A percentile compares a stretch with the other conserved stretches of the same genome.
Evolutionary conservation across 2,797 vertebrate genomes (phyloP).

Genomic region (Echiichthys vipera): DNA sequence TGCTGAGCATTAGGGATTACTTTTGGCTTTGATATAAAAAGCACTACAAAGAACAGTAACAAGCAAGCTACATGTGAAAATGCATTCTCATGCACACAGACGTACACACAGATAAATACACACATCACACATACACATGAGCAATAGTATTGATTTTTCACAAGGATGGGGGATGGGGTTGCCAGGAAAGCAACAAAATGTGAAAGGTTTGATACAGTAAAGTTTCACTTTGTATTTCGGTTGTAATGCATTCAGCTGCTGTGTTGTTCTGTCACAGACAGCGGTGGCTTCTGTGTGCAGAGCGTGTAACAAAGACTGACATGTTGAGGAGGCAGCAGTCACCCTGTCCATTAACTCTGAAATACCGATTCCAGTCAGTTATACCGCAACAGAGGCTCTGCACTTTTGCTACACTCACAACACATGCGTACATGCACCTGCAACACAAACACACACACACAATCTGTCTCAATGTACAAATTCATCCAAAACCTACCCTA

Average conservation of each 20-base stretch:
- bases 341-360: slow-evolving; percentile 75
- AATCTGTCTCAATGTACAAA: slow-evolving; percentile 41
- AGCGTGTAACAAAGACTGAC: slow-evolving; percentile 80
- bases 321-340: slow-evolving; percentile 73
- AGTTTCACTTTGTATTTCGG: slow-evolving; percentile 7
- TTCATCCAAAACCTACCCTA: slow-evolving; percentile 47
- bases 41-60: slow-evolving; percentile 21
- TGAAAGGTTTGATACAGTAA: too few relatives aligned
- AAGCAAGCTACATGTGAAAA: not conserved
- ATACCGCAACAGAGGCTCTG: slow-evolving; percentile 38
- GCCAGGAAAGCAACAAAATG: not conserved
- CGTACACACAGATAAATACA: not conserved
- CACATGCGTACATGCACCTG: too few relatives aligned
- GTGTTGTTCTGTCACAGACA: slow-evolving; percentile 23
- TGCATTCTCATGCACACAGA: not conserved
- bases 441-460: slow-evolving; percentile 9
- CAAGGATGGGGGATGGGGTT: not conserved
- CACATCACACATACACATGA: not conserved
- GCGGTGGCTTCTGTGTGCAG: slow-evolving; percentile 60
- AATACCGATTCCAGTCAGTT: slow-evolving; percentile 73
- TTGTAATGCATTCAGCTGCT: slow-evolving; percentile 22
- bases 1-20: slow-evolving; percentile 28
- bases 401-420: slow-evolving; percentile 29
- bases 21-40: slow-evolving; percentile 43
- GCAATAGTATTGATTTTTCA: not conserved